Percentiles rank a stretch among this genome's conserved stretches.
phyloP scores from a whole-genome alignment of 2,888 invertebrate species.

The Dexiosoma caninum region DNA sequence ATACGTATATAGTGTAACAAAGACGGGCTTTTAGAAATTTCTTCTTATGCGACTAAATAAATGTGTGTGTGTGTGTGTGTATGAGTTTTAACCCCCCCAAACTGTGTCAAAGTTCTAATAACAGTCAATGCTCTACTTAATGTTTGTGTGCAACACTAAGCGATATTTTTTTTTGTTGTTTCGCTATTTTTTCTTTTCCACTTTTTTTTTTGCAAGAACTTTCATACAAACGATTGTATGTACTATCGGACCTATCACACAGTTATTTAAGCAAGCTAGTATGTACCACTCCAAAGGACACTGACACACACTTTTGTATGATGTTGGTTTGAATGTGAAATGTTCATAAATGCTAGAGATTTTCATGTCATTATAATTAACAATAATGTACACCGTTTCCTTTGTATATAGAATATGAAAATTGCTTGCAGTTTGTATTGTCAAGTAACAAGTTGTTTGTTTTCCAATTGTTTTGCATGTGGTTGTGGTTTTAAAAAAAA shows the following conservation, averaged over 20 bases:
- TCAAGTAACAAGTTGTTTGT: too few species aligned
- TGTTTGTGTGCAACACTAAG: constrained; percentile 41
- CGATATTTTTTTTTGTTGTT: constrained; percentile 34
- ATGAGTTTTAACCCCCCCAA: constrained; percentile 41
- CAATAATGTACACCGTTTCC: constrained; percentile 53
- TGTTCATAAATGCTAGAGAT: constrained; percentile 34
- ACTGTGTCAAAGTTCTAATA: constrained; percentile 66
- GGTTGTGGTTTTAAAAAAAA: too few species aligned
- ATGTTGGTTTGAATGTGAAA: not conserved
- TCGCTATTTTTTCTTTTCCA: constrained; percentile 2
- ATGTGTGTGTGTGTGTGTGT: constrained; percentile 10
- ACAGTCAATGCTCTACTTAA: constrained; percentile 63
- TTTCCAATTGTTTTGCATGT: too few species aligned
- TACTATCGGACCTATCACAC: constrained; percentile 26
- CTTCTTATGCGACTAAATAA: not conserved
- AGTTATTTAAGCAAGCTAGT: constrained; percentile 30
- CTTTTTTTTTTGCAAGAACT: not conserved
- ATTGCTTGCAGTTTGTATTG: too few species aligned
- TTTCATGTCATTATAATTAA: constrained; percentile 51
- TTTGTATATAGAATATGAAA: not conserved
- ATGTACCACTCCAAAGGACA: constrained; percentile 38
- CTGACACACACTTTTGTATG: constrained; percentile 36
- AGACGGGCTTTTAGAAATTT: not conserved
- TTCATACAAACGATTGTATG: not conserved
- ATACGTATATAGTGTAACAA: too few species aligned